Conservation (phyloP, 2,888 invertebrate species). For the Bruchidius siliquastri region DNA sequence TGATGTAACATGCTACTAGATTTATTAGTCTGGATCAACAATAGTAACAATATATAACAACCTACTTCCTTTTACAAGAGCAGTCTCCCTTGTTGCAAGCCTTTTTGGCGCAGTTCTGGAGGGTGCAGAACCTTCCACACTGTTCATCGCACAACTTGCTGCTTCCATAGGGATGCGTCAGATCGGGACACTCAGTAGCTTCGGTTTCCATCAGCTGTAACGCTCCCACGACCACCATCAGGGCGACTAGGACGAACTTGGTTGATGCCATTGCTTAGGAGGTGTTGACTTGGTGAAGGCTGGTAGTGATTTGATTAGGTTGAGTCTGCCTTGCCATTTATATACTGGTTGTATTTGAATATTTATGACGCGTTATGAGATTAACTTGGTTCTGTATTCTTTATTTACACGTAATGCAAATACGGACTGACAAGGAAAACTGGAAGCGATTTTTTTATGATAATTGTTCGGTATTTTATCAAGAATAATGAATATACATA, state of each 20-base stretch:
- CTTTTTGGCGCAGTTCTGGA: background rate
- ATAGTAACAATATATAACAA: background rate
- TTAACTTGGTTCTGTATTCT: background rate
- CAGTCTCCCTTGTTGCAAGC: background rate
- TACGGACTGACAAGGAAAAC: background rate
- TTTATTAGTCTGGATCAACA: background rate
- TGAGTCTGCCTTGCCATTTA: background rate
- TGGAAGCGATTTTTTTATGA: background rate
- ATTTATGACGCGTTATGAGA: background rate
- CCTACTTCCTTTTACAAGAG: background rate
- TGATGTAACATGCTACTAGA: background rate
- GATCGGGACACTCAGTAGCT: background rate
- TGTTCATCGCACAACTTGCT: background rate
- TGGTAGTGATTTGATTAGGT: background rate
- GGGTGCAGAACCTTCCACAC: background rate
- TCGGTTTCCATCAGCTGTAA: background rate
- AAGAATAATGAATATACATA: background rate
- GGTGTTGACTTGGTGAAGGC: background rate
- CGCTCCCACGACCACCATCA: background rate
- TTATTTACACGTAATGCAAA: background rate
- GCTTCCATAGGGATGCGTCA: background rate
- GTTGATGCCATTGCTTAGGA: background rate
- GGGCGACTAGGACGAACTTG: background rate
- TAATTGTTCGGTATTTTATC: background rate
- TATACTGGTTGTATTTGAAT: background rate